Evolutionary conservation across 2,113 vertebrate species (phyloP), one percentile per base, ranked within the genome.

Genomic region (Elachura formosa): DNA sequence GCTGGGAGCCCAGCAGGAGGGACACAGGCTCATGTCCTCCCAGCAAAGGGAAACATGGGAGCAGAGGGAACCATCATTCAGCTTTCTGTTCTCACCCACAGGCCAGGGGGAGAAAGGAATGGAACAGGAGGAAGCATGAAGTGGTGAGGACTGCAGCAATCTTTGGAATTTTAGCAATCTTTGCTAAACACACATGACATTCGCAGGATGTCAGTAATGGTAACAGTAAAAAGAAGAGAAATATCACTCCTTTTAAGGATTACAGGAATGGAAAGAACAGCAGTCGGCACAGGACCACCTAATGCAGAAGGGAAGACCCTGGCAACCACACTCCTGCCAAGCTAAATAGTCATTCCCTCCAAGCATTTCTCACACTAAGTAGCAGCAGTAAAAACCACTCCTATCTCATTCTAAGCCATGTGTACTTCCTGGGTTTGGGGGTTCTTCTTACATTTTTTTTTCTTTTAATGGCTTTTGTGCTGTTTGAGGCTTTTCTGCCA

Each of bases 11-110:
- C 48, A 55, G 18, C 54, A 26, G 1, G 2, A 49, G 14, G 48
- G 24, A 36, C 9, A 24, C 45, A 41, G 83, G 23, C 33, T 54
- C 40, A 6, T 1, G 8, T 8, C 56, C 75, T 8, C 72, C 26
- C 7, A 67, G 56, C 1, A 1, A 14, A 45, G 17, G 55, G 51
- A 51, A 77, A 58, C 12, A 5, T 0, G 7, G 10, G 17, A 87
- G 34, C 48, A 76, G 29, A 71, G 16, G 28, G 21, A 71, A 26
- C 31, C 9, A 17, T 4, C 36, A 5, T 19, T n/a, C 52, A 55
- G 40, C 15, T 49, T 49, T 43, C 33, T 46, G 10, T 18, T 62
- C 52, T 63, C 26, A n/a, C 23, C 38, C 13, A 17, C 40, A 58
- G 17, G 29, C 12, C 28, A 45, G 8, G 5, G 5, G 5, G 7